Conservation (phyloP, 2,113 vertebrate genomes). For the Amphiprion percula region DNA sequence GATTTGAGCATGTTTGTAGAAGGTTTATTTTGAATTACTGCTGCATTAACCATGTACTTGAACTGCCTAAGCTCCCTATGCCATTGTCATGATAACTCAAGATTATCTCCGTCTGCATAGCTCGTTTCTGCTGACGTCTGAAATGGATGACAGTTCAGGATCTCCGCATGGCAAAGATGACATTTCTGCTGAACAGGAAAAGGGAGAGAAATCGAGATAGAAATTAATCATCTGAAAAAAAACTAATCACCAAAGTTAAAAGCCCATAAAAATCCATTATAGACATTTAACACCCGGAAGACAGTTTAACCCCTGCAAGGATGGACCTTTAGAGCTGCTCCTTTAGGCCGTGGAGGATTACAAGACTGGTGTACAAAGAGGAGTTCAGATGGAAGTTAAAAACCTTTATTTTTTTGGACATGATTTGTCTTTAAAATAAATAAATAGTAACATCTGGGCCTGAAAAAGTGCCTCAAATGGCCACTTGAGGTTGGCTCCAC, state of each 20-base stretch:
- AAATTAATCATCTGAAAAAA: conserved; percentile 39
- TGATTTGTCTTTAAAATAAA: too few species aligned
- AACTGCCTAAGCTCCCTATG: background rate
- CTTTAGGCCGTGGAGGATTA: background rate
- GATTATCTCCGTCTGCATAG: too few species aligned
- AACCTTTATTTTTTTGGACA: background rate
- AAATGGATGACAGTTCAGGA: conserved; percentile 20
- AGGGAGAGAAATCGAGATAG: conserved; percentile 6
- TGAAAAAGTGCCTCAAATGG: too few species aligned
- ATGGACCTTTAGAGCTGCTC: background rate
- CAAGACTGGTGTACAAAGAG: too few species aligned
- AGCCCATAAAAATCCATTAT: conserved; percentile 39
- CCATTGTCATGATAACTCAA: background rate
- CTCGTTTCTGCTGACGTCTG: conserved; percentile 26
- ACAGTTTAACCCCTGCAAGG: conserved; percentile 25
- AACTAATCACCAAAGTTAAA: conserved; percentile 54
- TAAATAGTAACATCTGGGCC: too few species aligned
- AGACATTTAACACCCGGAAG: conserved; percentile 39
- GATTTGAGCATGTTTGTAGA: background rate
- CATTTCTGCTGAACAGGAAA: conserved; percentile 41
- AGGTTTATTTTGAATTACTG: background rate
- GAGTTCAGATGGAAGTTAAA: background rate
- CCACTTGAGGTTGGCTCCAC: too few species aligned
- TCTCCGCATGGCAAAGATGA: conserved; percentile 28
- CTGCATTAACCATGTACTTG: background rate